These are phyloP conservation scores for Drosophila sproati DNA, from an alignment of 1,140 invertebrate species.

Conservation along the genomic window DNA sequence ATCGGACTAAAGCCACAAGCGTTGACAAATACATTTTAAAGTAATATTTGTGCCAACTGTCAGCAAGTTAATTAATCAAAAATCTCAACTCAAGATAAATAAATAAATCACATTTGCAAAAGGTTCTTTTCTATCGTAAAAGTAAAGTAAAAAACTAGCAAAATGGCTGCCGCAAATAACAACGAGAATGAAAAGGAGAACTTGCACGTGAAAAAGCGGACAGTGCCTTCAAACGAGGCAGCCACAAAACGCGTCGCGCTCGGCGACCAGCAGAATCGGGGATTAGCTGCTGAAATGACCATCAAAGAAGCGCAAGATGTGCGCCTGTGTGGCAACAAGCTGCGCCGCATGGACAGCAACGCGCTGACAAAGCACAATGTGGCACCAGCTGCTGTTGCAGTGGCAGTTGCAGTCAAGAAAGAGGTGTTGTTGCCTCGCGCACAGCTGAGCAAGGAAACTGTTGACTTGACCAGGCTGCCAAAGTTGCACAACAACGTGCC, in stretches of 20 bases:
- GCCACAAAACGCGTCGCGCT: slow-evolving; percentile 79
- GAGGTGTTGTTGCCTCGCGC: slow-evolving; percentile 3
- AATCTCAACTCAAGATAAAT: no score
- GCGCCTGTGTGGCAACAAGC: slow-evolving; percentile 1
- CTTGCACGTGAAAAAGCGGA: slow-evolving; percentile 73
- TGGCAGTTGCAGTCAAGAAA: slow-evolving; percentile 8
- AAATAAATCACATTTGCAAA: no score
- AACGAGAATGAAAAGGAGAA: slow-evolving; percentile 72
- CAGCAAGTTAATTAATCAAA: no score
- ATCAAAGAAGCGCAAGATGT: slow-evolving; percentile 63
- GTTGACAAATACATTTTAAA: no score
- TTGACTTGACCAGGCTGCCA: neutral
- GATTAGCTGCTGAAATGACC: slow-evolving; percentile 45
- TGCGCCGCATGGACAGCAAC: slow-evolving; percentile 80
- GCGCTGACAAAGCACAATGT: slow-evolving; percentile 62
- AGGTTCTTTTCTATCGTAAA: no score
- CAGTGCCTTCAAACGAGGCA: slow-evolving; percentile 61
- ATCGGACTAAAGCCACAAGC: no score
- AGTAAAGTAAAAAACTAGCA: no score
- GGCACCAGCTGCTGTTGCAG: slow-evolving; percentile 11
- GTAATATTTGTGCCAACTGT: no score
- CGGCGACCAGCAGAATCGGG: slow-evolving; percentile 79
- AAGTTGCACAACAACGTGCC: neutral
- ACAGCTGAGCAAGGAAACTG: slow-evolving; percentile 3
- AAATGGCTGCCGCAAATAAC: no score